Percentiles rank a stretch among this genome's conserved stretches.
Conservation (phyloP, 2,113 vertebrate species). For the Sylvilagus bachmani region DNA sequence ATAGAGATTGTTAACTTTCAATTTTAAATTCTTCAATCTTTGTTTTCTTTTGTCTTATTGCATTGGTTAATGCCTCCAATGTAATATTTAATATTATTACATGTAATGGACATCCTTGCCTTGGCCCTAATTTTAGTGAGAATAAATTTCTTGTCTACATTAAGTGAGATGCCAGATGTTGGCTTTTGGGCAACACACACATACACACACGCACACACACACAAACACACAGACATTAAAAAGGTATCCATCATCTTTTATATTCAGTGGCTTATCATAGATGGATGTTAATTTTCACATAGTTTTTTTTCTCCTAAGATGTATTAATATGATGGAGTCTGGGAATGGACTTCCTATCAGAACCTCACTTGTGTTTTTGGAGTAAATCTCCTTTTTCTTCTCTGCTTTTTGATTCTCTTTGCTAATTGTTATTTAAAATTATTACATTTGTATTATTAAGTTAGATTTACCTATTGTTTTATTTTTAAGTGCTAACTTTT, state of each 20-base stretch:
- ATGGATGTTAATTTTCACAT: background rate
- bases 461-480: background rate
- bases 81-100: background rate
- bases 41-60: background rate
- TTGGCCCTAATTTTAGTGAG: background rate
- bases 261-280: background rate
- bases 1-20: background rate
- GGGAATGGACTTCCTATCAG: background rate
- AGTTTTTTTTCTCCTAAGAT: background rate
- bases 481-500: background rate
- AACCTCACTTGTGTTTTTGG: background rate
- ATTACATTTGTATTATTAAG: background rate
- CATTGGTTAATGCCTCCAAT: background rate
- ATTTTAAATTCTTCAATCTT: background rate
- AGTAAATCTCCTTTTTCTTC: background rate
- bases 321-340: background rate
- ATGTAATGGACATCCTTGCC: background rate
- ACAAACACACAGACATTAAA: background rate
- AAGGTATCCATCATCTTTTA: background rate
- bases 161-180: background rate
- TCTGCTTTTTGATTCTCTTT: background rate
- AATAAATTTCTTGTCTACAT: background rate
- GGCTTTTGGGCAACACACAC: background rate
- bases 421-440: constrained; percentile 28
- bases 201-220: background rate